Base-by-base conservation (phyloP, 2,888 invertebrate genomes). In the Branchellion lobata region DNA sequence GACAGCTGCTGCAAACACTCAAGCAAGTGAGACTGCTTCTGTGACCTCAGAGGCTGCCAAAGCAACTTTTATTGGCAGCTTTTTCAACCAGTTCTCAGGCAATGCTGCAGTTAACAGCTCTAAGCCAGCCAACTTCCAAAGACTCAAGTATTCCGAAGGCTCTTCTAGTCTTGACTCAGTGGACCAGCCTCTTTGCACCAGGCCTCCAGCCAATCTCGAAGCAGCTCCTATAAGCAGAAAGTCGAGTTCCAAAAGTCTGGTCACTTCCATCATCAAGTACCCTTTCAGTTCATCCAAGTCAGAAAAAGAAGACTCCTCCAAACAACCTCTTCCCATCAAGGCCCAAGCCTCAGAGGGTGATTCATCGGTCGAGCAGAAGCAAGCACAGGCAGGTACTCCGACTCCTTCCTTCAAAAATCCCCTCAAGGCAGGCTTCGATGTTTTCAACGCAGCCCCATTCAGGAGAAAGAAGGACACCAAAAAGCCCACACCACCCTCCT, bases 371-470 rank as follows among this genome's bases (percentile, higher is more conserved):
- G 71, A 34, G 21, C 29, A 24, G 31, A 69, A 69, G 31, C 8
- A 29, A 2, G 71, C n/a, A 5, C 61, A 57, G n/a, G 3, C 24
- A 40, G 27, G 51, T 18, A 3, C 75, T 11, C 14, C 75, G 2
- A 51, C 75, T 1, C 51, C 75, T 2, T 65, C 77, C 14, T 77
- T 77, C 61, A 77, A 77, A 34, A 31, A 68, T 36, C 80, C 71
- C 27, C 51, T 57, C 80, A 77, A 80, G 82, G 18, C 79, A 80
- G 82, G 82, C 79, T 72, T 83, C 73, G 86, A 86, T 81, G 82
- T 85, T 5, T 86, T 86, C 83, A 84, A 84, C 18, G 85, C 84
- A 81, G 85, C 85, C n/a, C 86, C 86, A 57, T 86, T 85, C 82
- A 82, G 81, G 75, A 77, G 65, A 29, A 79, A 79, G 68, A 77